Base-by-base conservation (phyloP, 2,113 vertebrate species). In the Phrynocephalus versicolor region DNA sequence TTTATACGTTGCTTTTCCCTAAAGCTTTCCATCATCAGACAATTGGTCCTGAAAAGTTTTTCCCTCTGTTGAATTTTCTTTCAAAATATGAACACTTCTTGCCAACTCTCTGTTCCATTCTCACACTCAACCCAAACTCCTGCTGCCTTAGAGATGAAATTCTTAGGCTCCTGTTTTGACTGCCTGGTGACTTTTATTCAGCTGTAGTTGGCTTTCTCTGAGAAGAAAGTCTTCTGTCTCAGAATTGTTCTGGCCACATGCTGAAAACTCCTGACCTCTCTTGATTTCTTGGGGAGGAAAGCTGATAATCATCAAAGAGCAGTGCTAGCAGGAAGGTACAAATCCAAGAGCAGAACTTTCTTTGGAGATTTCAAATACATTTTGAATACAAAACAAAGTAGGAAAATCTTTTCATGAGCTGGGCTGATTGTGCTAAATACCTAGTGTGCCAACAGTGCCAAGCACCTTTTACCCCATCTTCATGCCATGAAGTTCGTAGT, bases 331-430 rank as follows among this genome's bases (percentile, higher is more conserved):
- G 92, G 88, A 90, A 94, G 88, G 85, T 84, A 74, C 77, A 75
- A 93, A 89, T 87, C 90, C 89, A 86, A 92, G 89, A 90, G 74
- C 75, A 69, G 86, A 75, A 58, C 85, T 89, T 88, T 72, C 90
- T 80, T 85, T 92, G 69, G 88, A 91, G 88, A 88, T 85, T 90
- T 90, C 89, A 76, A 89, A 81, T 92, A 87, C 83, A 82, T 93
- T 94, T 91, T 95, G 90, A 95, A 95, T 93, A 94, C 94, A 93
- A 94, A 87, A 94, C 93, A 88, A 92, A 83, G 90, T 92, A 93
- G 86, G 79, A 57, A 85, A 72, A 71, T 64, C 64, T 84, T 94
- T 92, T 94, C 88, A 91, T 93, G 91, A 92, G 93, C 89, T 81
- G 88, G 89, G 81, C 77, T 93, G 92, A 92, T 91, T 92, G 90